Evolutionary conservation across 2,113 vertebrate species (phyloP), one percentile per base, ranked within the genome.

Genomic region (Morone chrysops): DNA sequence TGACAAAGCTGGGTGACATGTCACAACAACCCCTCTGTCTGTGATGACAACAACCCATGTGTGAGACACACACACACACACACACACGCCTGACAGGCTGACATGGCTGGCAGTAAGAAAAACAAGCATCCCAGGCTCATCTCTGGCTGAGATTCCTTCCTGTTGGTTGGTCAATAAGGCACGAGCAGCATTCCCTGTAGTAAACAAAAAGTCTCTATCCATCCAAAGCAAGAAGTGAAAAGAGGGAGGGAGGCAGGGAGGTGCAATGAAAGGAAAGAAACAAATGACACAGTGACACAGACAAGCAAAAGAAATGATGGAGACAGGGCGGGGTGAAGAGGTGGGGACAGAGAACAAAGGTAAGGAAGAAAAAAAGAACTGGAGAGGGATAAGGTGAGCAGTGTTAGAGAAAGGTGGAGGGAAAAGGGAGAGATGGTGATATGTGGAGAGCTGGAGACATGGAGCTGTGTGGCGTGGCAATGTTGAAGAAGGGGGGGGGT

Each of bases 91-190:
- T 92, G 93, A 93, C 91, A 91, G 78, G 87, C 89, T 91, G 91
- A 93, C 90, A 93, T 80, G 88, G 89, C 82, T 93, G 90, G 85
- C 86, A 92, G 87, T 90, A 87, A 84, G 84, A 92, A 87, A 91
- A 93, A 93, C 91, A 93, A 92, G 88, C 81, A 82, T 90, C 69
- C 75, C 45, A 36, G 81, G 82, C 90, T 93, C 85, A 86, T 90
- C 81, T 88, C 78, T 77, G 87, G 86, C 75, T 89, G 81, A 81
- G 86, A 90, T 88, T 88, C 70, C 83, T 92, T 93, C 90, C 91
- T 80, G 88, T 89, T 92, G 93, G 91, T 85, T 89, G 91, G 93
- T 93, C 93, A 94, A 91, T 94, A 92, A 92, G 85, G 86, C 85
- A 88, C 79, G 84, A 89, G 89, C 84, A 91, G 79, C 83, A 89